Conservation (phyloP, 2,888 invertebrate species). For the Scaptomyza polygonia region DNA sequence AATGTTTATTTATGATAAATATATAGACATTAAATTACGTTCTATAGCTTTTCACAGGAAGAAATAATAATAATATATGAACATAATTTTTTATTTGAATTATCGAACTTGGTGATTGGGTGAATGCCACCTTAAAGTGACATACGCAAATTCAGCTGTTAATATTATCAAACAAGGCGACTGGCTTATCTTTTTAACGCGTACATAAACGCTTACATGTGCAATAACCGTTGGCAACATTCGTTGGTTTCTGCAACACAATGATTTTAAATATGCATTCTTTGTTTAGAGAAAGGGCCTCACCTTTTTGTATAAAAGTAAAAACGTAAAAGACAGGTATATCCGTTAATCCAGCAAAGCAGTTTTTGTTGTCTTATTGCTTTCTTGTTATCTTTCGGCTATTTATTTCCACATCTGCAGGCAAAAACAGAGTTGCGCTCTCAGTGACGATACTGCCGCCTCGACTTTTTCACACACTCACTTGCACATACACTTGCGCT, state of each 20-base stretch:
- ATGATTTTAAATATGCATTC: slow-evolving; percentile 22
- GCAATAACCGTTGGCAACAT: slow-evolving; percentile 8
- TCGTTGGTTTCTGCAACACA: slow-evolving; percentile 27
- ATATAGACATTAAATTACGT: too few relatives aligned
- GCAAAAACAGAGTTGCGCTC: slow-evolving; percentile 43
- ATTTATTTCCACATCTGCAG: slow-evolving; percentile 51
- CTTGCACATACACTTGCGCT: slow-evolving; percentile 27
- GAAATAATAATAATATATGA: slow-evolving; percentile 5
- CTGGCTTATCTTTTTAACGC: slow-evolving; percentile 39
- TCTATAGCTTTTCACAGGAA: slow-evolving; percentile 2
- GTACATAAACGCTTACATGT: background rate
- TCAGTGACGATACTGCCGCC: slow-evolving; percentile 24
- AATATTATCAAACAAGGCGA: slow-evolving; percentile 44
- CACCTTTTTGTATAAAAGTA: slow-evolving; percentile 42
- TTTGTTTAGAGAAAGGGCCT: slow-evolving; percentile 13
- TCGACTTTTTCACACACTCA: slow-evolving; percentile 30
- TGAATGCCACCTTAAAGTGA: slow-evolving; percentile 16
- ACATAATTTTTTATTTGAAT: background rate
- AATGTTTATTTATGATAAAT: slow-evolving; percentile 52
- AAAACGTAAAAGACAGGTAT: slow-evolving; percentile 17
- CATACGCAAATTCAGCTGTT: slow-evolving; percentile 52
- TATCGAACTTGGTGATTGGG: slow-evolving; percentile 12
- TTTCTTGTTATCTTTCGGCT: slow-evolving; percentile 43
- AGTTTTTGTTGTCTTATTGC: slow-evolving; percentile 43
- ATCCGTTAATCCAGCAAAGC: slow-evolving; percentile 47